These are phyloP conservation scores for Odontamblyopus rebecca DNA, from an alignment of 2,797 vertebrate species.

Conservation along the genomic window DNA sequence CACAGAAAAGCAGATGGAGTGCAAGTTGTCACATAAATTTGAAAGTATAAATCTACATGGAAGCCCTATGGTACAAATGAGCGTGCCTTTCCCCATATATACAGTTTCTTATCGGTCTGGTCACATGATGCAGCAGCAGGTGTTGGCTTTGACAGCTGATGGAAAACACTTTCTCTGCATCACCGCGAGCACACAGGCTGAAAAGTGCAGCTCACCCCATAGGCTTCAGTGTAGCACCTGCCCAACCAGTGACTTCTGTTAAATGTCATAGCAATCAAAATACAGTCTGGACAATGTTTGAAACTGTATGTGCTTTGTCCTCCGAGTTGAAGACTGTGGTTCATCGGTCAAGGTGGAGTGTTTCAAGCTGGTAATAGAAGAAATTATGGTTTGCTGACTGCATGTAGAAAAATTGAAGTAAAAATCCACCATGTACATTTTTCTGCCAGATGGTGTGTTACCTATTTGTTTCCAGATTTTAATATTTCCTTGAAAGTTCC, in stretches of 20 bases:
- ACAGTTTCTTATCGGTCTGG: slow-evolving; percentile 6
- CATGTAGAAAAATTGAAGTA: neutral
- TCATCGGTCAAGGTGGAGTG: neutral
- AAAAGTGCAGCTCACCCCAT: slow-evolving; percentile 23
- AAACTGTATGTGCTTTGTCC: neutral
- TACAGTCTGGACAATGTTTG: slow-evolving; percentile 24
- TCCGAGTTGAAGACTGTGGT: slow-evolving; percentile 13
- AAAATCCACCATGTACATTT: neutral
- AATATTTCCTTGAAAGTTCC: neutral
- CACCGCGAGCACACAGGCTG: slow-evolving; percentile 27
- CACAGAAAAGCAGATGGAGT: slow-evolving; percentile 12
- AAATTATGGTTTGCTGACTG: neutral
- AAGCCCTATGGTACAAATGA: slow-evolving; percentile 16
- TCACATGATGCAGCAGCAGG: slow-evolving; percentile 29
- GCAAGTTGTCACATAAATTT: slow-evolving; percentile 11
- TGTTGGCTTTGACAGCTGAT: slow-evolving; percentile 41
- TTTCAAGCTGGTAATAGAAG: neutral
- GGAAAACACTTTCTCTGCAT: slow-evolving; percentile 41
- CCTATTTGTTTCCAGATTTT: neutral
- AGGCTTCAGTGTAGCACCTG: slow-evolving; percentile 25
- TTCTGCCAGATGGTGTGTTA: neutral
- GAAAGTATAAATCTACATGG: slow-evolving; percentile 15
- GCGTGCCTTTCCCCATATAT: neutral
- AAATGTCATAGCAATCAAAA: slow-evolving; percentile 43
- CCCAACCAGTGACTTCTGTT: slow-evolving; percentile 35